Evolutionary conservation across 2,113 vertebrate genomes (phyloP).

Genomic region (Oxygymnocypris stewartii): DNA sequence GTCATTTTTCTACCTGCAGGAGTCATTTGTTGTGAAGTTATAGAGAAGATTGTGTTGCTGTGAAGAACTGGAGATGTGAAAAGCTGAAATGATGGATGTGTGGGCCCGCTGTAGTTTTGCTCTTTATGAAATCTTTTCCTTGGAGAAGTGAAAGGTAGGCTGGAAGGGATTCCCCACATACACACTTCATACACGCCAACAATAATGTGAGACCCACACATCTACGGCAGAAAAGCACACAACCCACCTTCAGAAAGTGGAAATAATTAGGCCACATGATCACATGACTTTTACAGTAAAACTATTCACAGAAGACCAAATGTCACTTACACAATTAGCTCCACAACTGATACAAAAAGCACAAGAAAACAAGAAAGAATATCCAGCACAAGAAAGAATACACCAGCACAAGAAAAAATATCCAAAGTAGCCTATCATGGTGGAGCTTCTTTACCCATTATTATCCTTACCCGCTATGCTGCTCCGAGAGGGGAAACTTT

Average conservation of each 20-base stretch:
- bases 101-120: conserved; percentile 28
- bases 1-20: conserved; percentile 22
- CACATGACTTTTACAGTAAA: conserved; percentile 60
- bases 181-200: conserved; percentile 55
- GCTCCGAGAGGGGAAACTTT: conserved; percentile 47
- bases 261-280: conserved; percentile 67
- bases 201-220: conserved; percentile 45
- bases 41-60: background rate
- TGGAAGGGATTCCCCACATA: conserved; percentile 67
- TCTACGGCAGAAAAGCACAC: conserved; percentile 63
- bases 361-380: too few relatives aligned
- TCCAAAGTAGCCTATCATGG: background rate
- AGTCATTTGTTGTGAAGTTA: conserved; percentile 2
- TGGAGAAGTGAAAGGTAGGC: conserved; percentile 60
- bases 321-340: background rate
- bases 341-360: background rate
- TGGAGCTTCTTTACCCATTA: background rate
- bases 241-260: conserved; percentile 67
- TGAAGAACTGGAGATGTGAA: conserved; percentile 26
- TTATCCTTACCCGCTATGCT: conserved; percentile 17
- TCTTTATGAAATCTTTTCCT: conserved; percentile 21
- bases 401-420: background rate
- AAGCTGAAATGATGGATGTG: conserved; percentile 33
- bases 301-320: conserved; percentile 3
- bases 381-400: too few relatives aligned